Evolutionary conservation across 2,888 invertebrate species (phyloP).

Genomic region (Cephus rjabovi): DNA sequence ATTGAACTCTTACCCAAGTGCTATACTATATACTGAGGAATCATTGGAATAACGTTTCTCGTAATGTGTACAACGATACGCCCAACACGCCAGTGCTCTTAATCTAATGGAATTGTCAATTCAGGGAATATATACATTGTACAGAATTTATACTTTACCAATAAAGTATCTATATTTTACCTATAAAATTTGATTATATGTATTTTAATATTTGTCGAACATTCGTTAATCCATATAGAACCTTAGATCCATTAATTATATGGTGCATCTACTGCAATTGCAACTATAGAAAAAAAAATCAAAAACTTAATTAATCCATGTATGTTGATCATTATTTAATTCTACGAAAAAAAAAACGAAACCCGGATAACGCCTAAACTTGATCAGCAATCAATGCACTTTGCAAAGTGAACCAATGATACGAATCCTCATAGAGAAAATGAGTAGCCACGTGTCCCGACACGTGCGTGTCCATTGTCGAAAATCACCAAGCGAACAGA

Average conservation of each 20-base stretch:
- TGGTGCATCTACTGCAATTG: no score
- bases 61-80: conserved; percentile 18
- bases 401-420: not conserved
- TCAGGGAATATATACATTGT: conserved; percentile 55
- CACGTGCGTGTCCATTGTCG: conserved; percentile 59
- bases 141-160: conserved; percentile 59
- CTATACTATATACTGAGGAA: not conserved
- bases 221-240: not conserved
- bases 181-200: conserved; percentile 27
- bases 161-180: conserved; percentile 60
- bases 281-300: no score
- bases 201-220: not conserved
- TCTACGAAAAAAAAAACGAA: not conserved
- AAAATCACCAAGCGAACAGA: conserved; percentile 50
- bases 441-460: conserved; percentile 52
- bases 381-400: not conserved
- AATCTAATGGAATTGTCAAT: conserved; percentile 46
- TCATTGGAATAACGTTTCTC: not conserved
- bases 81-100: conserved; percentile 59
- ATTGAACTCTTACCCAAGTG: not conserved
- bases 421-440: conserved; percentile 25
- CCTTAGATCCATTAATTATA: not conserved
- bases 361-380: not conserved
- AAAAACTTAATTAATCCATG: no score
- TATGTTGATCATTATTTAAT: no score